These are phyloP conservation scores for Origma solitaria DNA, from an alignment of 2,113 vertebrate species.

Conservation along the genomic window DNA sequence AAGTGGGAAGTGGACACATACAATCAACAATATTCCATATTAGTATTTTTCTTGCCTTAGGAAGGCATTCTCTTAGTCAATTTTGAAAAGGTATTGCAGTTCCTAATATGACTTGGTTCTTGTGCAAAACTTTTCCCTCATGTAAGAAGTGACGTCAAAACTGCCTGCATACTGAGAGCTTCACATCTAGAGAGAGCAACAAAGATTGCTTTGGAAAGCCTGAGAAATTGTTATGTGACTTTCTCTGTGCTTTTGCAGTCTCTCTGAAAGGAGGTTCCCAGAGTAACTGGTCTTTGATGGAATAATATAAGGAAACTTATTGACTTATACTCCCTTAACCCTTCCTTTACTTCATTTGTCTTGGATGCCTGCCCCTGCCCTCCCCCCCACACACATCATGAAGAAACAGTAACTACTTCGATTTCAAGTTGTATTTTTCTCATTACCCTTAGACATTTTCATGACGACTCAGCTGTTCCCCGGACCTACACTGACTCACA, in stretches of 20 bases:
- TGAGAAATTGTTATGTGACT: not conserved
- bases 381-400: no score
- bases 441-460: not conserved
- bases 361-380: not conserved
- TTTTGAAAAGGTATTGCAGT: not conserved
- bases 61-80: not conserved
- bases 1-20: not conserved
- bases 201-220: not conserved
- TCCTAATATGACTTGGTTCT: not conserved
- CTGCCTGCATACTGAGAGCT: not conserved
- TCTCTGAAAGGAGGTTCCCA: not conserved
- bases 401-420: not conserved
- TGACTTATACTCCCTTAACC: not conserved
- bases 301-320: not conserved
- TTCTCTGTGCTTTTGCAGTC: not conserved
- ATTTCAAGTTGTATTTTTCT: not conserved
- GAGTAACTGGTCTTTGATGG: not conserved
- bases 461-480: not conserved
- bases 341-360: not conserved
- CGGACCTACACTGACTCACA: not conserved
- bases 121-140: not conserved
- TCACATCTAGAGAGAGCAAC: not conserved
- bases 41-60: not conserved
- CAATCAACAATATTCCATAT: not conserved
- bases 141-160: not conserved